Base-by-base conservation (phyloP, 2,888 invertebrate species). In the Tetheella fluctuosa region DNA sequence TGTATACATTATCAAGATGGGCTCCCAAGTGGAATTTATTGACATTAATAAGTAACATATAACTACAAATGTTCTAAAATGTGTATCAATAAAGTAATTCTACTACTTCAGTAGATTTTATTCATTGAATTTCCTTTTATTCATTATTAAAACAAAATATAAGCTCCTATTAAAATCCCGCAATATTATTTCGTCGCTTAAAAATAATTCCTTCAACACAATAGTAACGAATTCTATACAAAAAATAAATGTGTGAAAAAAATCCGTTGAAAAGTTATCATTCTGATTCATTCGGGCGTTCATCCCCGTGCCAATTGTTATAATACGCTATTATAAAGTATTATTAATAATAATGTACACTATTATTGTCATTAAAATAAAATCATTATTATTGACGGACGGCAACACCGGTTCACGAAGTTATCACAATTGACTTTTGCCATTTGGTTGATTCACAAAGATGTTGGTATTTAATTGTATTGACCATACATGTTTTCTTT, bases 361-460 rank as follows among this genome's bases (percentile, higher is more conserved):
- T 88, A 88, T 86, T 86, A 87, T 84, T 85, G n/a, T 39, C n/a
- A 88, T 89, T 89, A 88, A 85, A 80, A 80, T 77, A 77, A 79
- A 88, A 84, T 89, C 81, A 86, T 87, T 88, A 87, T 83, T 79
- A 87, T 83, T 79, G 81, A 76, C 67, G 80, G 69, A 65, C 64
- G 55, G 55, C 62, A 69, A 67, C 73, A 74, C 74, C 82, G 85
- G 81, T 84, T 81, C 79, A 78, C 71, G 68, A 81, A 79, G 64
- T 83, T 80, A 85, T 82, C 81, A 92, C 90, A 91, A 92, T 92
- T 85, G 89, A 91, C 90, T 92, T 86, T 91, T 92, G 86, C 90
- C 91, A 84, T 89, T 89, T 83, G 83, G 88, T 67, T 91, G 91
- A 65, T 59, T 89, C 74, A 85, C 88, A 92, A 92, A 91, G 91